Conservation (phyloP, 2,113 vertebrate species). For the Sebastes fasciatus region DNA sequence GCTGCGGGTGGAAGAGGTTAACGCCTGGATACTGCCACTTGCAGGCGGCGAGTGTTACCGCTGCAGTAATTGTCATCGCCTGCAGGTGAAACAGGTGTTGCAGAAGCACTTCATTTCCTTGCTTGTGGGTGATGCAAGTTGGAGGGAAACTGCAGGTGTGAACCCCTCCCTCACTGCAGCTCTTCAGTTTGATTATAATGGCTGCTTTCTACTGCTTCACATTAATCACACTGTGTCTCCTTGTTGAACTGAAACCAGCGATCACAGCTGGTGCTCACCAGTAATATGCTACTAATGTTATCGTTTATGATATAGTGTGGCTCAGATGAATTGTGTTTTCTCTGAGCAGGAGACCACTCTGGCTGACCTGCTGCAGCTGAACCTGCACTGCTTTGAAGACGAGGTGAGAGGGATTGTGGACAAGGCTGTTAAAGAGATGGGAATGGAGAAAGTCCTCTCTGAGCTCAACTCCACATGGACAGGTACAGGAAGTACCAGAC, state of each 20-base stretch:
- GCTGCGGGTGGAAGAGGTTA: not conserved
- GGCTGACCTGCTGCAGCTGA: conserved; percentile 91
- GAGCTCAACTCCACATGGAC: conserved; percentile 79
- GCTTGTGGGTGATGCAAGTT: not conserved
- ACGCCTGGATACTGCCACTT: not conserved
- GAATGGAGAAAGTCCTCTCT: conserved; percentile 77
- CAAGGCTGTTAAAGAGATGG: conserved; percentile 80
- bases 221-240: not conserved
- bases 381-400: conserved; percentile 92
- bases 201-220: not conserved
- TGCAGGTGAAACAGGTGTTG: not conserved
- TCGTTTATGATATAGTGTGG: not conserved
- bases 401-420: conserved; percentile 94
- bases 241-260: conserved; percentile 2
- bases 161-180: not conserved
- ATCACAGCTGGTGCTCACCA: not conserved
- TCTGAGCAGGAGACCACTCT: conserved; percentile 84
- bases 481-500: conserved; percentile 35
- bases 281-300: conserved; percentile 8
- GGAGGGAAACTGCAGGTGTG: not conserved
- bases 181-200: conserved; percentile 12
- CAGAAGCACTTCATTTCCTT: not conserved
- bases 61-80: not conserved
- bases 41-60: not conserved
- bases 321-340: not conserved